Evolutionary conservation across 2,888 invertebrate species (phyloP).

Genomic region (Drosophila niveifrons): DNA sequence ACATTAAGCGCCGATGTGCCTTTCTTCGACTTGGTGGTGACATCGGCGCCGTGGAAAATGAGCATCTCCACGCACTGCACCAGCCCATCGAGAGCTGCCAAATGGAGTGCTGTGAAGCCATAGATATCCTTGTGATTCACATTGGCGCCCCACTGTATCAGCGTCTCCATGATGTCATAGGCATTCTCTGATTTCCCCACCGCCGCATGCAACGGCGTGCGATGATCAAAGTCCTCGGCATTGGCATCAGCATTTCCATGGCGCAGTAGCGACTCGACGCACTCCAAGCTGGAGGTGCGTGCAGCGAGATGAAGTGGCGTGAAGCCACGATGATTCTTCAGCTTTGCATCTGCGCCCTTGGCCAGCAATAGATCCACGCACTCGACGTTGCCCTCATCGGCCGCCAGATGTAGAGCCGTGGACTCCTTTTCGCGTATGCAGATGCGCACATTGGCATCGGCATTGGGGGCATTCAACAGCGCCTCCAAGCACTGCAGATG

Average conservation of each 20-base stretch:
- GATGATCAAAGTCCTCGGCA: slow-evolving; percentile 91
- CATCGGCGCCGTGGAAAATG: slow-evolving; percentile 94
- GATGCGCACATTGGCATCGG: slow-evolving; percentile 90
- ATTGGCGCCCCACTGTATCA: slow-evolving; percentile 92
- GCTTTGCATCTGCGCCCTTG: slow-evolving; percentile 91
- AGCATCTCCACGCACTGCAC: slow-evolving; percentile 94
- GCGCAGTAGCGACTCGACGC: slow-evolving; percentile 91
- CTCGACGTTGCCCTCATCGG: slow-evolving; percentile 94
- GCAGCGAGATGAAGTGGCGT: slow-evolving; percentile 95
- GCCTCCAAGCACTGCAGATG: slow-evolving; percentile 91
- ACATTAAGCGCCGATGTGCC: slow-evolving; percentile 94
- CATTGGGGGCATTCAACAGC: slow-evolving; percentile 90
- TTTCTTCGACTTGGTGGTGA: slow-evolving; percentile 94
- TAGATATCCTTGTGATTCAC: slow-evolving; percentile 94
- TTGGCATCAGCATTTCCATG: slow-evolving; percentile 92
- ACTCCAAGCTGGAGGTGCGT: slow-evolving; percentile 92
- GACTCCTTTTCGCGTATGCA: slow-evolving; percentile 90
- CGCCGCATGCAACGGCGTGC: slow-evolving; percentile 93
- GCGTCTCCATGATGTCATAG: slow-evolving; percentile 92
- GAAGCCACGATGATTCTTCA: slow-evolving; percentile 92
- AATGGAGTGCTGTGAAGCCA: slow-evolving; percentile 93
- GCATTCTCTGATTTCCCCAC: slow-evolving; percentile 93
- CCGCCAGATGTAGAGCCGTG: slow-evolving; percentile 93
- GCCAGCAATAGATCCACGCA: slow-evolving; percentile 91
- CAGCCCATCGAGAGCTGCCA: slow-evolving; percentile 94